A percentile compares a stretch with the other conserved stretches of the same genome.
Conservation (phyloP, 2,888 invertebrate genomes). For the Poecilobothrus nobilitatus region DNA sequence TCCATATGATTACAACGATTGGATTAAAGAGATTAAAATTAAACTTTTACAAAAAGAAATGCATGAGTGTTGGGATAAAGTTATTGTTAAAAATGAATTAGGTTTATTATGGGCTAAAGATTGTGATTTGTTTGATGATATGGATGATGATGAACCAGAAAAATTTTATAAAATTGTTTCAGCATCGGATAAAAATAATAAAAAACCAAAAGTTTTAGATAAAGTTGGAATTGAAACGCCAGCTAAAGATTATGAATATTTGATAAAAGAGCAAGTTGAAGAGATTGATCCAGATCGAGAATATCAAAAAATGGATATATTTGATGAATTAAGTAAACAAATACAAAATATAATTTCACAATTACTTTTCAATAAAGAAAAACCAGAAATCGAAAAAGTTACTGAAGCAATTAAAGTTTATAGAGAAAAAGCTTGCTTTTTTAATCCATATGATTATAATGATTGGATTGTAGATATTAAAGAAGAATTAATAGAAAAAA, state of each 20-base stretch:
- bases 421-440: conserved; percentile 42
- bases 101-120: conserved; percentile 36
- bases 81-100: conserved; percentile 31
- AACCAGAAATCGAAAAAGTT: conserved; percentile 30
- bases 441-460: conserved; percentile 34
- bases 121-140: conserved; percentile 34
- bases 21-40: conserved; percentile 36
- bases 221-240: conserved; percentile 54
- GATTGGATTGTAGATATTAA: conserved; percentile 37
- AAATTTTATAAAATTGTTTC: conserved; percentile 31
- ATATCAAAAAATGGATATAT: conserved; percentile 20
- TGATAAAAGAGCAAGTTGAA: conserved; percentile 42
- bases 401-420: conserved; percentile 31
- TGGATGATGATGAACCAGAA: conserved; percentile 27
- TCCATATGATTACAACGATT: conserved; percentile 36
- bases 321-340: conserved; percentile 32
- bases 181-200: neutral
- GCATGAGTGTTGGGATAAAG: conserved; percentile 35
- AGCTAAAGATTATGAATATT: conserved; percentile 50
- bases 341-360: conserved; percentile 34
- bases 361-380: conserved; percentile 30
- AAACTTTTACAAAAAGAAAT: conserved; percentile 31
- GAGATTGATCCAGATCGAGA: conserved; percentile 31
- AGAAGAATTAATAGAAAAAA: conserved; percentile 30
- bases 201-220: neutral